phyloP scores from a whole-genome alignment of 2,888 invertebrate genomes.

The Aleiodes alternator region DNA sequence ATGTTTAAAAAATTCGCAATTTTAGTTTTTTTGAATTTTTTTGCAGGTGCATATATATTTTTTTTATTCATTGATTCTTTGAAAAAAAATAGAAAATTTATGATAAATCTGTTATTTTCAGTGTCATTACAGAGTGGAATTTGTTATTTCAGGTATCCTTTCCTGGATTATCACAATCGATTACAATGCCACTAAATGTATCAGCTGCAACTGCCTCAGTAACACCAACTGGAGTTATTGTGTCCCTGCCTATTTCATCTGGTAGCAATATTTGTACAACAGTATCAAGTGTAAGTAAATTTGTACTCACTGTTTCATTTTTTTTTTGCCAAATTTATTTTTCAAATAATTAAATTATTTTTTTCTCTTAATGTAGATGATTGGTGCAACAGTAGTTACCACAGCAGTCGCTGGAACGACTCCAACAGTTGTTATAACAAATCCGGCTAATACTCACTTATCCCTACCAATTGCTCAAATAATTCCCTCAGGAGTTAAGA shows the following conservation, averaged over 20 bases:
- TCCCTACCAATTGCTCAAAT: constrained; percentile 75
- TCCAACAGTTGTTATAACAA: constrained; percentile 74
- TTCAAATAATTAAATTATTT: neutral
- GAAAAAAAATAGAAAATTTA: no score
- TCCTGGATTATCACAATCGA: constrained; percentile 90
- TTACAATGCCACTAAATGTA: constrained; percentile 86
- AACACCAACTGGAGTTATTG: constrained; percentile 79
- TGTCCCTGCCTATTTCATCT: constrained; percentile 80
- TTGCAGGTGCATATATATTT: no score
- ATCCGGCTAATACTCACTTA: constrained; percentile 75
- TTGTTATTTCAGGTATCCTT: constrained; percentile 80
- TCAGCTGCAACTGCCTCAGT: constrained; percentile 80
- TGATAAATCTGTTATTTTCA: no score
- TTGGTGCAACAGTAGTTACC: constrained; percentile 72
- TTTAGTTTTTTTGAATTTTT: no score
- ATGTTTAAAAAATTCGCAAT: no score
- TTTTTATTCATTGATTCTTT: no score
- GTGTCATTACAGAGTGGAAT: neutral
- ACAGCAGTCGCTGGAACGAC: constrained; percentile 71
- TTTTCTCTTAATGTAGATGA: constrained; percentile 65
- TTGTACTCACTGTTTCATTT: neutral
- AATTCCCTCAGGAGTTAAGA: constrained; percentile 73
- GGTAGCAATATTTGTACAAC: constrained; percentile 74
- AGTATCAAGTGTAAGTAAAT: constrained; percentile 71
- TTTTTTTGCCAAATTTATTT: no score